Evolutionary conservation across 2,888 invertebrate genomes (phyloP).

Genomic region (Gerris lacustris): DNA sequence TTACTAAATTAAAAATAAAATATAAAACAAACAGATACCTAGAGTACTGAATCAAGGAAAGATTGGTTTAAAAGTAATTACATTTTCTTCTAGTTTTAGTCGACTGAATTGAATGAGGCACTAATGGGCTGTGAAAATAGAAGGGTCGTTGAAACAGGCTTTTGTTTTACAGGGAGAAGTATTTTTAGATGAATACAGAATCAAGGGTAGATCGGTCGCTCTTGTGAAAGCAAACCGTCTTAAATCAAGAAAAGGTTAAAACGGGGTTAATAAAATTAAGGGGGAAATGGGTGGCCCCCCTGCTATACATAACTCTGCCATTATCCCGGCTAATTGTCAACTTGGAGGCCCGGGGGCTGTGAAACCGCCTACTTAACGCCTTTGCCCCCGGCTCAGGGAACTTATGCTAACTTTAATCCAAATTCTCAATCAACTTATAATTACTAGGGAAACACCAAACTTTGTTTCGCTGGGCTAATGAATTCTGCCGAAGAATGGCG

Average conservation of each 20-base stretch:
- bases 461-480: neutral
- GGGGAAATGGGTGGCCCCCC: neutral
- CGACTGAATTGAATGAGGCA: too few species aligned
- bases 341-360: neutral
- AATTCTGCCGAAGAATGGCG: neutral
- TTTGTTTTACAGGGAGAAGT: too few species aligned
- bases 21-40: too few species aligned
- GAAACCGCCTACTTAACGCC: slow-evolving; percentile 1
- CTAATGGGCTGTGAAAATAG: too few species aligned
- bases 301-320: neutral
- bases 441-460: neutral
- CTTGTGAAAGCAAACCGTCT: too few species aligned
- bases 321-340: slow-evolving; percentile 1
- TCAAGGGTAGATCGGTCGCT: too few species aligned
- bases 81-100: too few species aligned
- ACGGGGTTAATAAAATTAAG: neutral
- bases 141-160: too few species aligned
- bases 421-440: slow-evolving; percentile 1
- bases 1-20: too few species aligned
- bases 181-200: too few species aligned
- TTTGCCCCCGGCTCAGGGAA: neutral
- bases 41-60: too few species aligned
- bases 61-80: too few species aligned
- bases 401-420: neutral
- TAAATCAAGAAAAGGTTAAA: neutral